Conservation (phyloP, 2,113 vertebrate genomes). For the Marcusenius ussheri region DNA sequence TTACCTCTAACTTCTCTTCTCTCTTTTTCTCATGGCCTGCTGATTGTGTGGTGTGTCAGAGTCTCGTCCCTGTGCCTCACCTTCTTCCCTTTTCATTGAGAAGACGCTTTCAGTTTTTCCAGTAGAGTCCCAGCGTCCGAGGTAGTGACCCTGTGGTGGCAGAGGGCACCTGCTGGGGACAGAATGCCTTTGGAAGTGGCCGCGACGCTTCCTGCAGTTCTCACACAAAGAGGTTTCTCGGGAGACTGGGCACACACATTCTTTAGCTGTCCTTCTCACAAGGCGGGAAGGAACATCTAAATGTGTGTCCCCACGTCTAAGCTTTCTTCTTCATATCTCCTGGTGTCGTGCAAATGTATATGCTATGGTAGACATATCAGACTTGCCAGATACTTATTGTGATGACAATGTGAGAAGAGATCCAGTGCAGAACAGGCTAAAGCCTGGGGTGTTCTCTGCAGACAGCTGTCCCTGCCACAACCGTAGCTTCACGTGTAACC, state of each 20-base stretch:
- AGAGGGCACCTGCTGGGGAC: neutral
- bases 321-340: neutral
- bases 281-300: neutral
- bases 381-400: neutral
- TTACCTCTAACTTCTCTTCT: slow-evolving; percentile 18
- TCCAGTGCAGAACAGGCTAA: neutral
- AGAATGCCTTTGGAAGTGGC: neutral
- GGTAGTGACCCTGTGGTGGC: slow-evolving; percentile 2
- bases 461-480: neutral
- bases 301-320: neutral
- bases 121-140: neutral
- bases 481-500: neutral
- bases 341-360: neutral
- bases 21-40: slow-evolving; percentile 27
- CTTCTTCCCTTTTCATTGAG: neutral
- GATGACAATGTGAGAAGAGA: neutral
- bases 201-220: neutral
- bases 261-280: neutral
- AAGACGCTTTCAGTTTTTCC: neutral
- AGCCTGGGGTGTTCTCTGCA: neutral
- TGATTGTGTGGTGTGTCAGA: slow-evolving; percentile 16
- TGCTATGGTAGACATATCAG: neutral
- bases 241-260: slow-evolving; percentile 10
- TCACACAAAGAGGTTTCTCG: neutral
- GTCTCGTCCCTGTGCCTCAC: neutral